Percentiles rank a stretch among this genome's conserved stretches.
Evolutionary conservation across 2,888 invertebrate genomes (phyloP).

Genomic region (Lasioglossum pauxillum): DNA sequence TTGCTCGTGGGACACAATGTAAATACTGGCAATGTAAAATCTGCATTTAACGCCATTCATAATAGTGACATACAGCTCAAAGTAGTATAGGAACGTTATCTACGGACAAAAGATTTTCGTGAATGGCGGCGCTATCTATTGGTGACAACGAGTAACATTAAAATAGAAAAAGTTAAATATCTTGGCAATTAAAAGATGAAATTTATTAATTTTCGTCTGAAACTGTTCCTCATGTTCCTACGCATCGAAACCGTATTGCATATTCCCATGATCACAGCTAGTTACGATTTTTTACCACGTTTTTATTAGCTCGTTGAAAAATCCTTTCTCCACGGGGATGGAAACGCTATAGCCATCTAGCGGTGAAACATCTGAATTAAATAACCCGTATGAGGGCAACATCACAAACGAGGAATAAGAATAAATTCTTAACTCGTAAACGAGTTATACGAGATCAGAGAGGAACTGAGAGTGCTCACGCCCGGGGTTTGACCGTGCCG

Average conservation of each 20-base stretch:
- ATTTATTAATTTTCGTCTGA: not conserved
- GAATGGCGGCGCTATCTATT: not conserved
- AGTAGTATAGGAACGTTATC: not conserved
- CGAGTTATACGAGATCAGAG: no score
- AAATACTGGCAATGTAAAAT: not conserved
- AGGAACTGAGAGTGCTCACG: no score
- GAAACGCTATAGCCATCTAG: not conserved
- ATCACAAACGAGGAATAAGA: no score
- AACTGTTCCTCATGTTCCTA: not conserved
- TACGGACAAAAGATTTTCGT: not conserved
- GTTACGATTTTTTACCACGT: no score
- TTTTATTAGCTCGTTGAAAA: no score
- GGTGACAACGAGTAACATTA: not conserved
- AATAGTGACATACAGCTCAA: not conserved
- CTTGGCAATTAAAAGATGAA: not conserved
- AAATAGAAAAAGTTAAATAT: not conserved
- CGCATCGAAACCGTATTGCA: not conserved
- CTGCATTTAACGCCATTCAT: not conserved
- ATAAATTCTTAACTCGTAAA: no score
- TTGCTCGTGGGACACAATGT: not conserved
- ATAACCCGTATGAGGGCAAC: not conserved
- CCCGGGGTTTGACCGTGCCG: no score
- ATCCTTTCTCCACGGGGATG: not conserved
- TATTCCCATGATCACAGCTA: not conserved
- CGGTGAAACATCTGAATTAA: not conserved